These are phyloP conservation scores for Cherax destructor DNA, from an alignment of 1,140 invertebrate species.

Conservation along the genomic window DNA sequence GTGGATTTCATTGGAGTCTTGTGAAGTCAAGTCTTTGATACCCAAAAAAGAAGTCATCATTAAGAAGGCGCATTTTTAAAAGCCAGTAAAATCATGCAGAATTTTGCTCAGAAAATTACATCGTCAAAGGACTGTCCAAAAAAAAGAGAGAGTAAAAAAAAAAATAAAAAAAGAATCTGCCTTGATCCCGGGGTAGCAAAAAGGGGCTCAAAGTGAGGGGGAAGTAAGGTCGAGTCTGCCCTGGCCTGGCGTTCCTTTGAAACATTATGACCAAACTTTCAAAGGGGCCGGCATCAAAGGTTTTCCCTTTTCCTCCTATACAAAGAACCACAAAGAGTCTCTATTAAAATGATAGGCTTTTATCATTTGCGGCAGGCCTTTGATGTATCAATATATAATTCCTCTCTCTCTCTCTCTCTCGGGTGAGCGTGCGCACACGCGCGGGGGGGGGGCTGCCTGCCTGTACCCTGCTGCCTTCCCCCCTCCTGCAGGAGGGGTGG, in stretches of 20 bases:
- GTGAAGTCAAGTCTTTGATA: constrained; percentile 40
- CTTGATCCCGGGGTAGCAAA: not conserved
- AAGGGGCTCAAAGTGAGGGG: not conserved
- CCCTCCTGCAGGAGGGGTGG: too few species aligned
- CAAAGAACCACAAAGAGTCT: constrained; percentile 71
- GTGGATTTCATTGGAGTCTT: constrained; percentile 49
- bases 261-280: constrained; percentile 69
- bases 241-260: constrained; percentile 49
- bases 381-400: constrained; percentile 72
- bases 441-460: too few species aligned
- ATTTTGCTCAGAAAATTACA: constrained; percentile 68
- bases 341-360: constrained; percentile 72
- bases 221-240: constrained; percentile 5
- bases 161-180: constrained; percentile 12
- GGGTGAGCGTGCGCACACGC: too few species aligned
- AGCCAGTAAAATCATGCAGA: constrained; percentile 68
- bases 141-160: constrained; percentile 9
- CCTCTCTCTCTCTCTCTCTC: constrained; percentile 38
- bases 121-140: constrained; percentile 60
- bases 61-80: constrained; percentile 56
- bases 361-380: constrained; percentile 68
- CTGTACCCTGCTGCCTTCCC: too few species aligned
- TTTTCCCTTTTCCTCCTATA: constrained; percentile 64
- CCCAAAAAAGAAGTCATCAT: constrained; percentile 56
- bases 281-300: constrained; percentile 61